Evolutionary conservation across 2,888 invertebrate species (phyloP).

Genomic region (Synanthedon andrenaeformis): DNA sequence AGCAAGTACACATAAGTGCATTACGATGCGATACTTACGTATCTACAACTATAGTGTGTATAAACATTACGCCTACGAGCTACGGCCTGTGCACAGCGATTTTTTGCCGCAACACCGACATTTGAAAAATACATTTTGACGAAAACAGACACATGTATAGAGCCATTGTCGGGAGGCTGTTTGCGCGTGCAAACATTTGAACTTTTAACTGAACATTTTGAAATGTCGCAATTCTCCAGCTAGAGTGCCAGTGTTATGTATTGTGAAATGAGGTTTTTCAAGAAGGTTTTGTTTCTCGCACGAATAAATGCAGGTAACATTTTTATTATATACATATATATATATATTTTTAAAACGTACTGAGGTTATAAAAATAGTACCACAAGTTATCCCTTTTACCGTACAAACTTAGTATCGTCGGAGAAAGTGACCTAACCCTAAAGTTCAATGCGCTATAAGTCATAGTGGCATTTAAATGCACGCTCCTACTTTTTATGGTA

Average conservation of each 20-base stretch:
- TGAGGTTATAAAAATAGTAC: background rate
- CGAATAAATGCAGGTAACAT: conserved; percentile 5
- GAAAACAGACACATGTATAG: conserved; percentile 48
- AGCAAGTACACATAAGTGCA: conserved; percentile 68
- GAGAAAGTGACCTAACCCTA: conserved; percentile 33
- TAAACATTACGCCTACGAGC: conserved; percentile 57
- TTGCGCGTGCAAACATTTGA: conserved; percentile 14
- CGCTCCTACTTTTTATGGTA: background rate
- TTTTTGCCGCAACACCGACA: conserved; percentile 58
- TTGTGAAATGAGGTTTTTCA: conserved; percentile 2
- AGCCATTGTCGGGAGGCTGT: conserved; percentile 2
- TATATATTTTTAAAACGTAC: background rate
- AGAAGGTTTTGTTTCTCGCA: background rate
- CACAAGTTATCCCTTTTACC: background rate
- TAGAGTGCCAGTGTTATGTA: conserved; percentile 4
- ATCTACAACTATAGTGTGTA: conserved; percentile 51
- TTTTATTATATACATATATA: too few species aligned
- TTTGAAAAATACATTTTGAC: conserved; percentile 69
- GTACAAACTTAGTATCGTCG: background rate
- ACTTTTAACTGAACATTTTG: background rate
- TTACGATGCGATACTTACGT: conserved; percentile 47
- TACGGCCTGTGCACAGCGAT: conserved; percentile 48
- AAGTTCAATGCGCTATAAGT: conserved; percentile 27
- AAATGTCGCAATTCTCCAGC: too few species aligned
- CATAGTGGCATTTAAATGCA: conserved; percentile 21